phyloP scores from a whole-genome alignment of 1,140 invertebrate species.

The Drosophila arawakana region DNA sequence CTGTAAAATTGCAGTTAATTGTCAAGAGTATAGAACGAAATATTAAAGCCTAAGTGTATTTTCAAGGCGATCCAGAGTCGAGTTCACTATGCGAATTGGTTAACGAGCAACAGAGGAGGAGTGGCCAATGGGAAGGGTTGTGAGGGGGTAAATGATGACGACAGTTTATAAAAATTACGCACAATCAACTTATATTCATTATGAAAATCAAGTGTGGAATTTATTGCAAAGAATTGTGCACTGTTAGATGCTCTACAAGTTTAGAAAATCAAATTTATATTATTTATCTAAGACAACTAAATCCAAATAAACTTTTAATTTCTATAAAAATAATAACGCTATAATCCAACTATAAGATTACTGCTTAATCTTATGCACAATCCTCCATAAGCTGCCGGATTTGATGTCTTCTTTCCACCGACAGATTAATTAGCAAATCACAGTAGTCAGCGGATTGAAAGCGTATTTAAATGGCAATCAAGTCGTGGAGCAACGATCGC shows the following conservation, averaged over 20 bases:
- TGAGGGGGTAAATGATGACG: conserved; percentile 55
- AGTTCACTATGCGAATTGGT: conserved; percentile 51
- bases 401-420: conserved; percentile 3
- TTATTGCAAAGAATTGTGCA: neutral
- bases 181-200: conserved; percentile 75
- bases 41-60: conserved; percentile 78
- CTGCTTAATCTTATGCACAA: conserved; percentile 14
- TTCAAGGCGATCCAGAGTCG: conserved; percentile 68
- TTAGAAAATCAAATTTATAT: no score
- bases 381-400: conserved; percentile 1
- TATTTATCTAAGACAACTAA: no score
- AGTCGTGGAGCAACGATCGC: conserved; percentile 48
- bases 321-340: no score
- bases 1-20: conserved; percentile 73
- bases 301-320: no score
- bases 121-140: neutral
- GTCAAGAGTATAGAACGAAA: conserved; percentile 67
- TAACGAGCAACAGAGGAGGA: conserved; percentile 53
- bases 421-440: conserved; percentile 11
- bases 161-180: conserved; percentile 81
- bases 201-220: conserved; percentile 48
- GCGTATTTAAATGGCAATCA: conserved; percentile 56
- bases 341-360: conserved; percentile 6
- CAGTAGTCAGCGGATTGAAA: conserved; percentile 22
- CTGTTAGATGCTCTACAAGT: conserved; percentile 19